Evolutionary conservation across 2,888 invertebrate genomes (phyloP), one percentile per base, ranked within the genome.

Genomic region (Lasioglossum pauxillum): DNA sequence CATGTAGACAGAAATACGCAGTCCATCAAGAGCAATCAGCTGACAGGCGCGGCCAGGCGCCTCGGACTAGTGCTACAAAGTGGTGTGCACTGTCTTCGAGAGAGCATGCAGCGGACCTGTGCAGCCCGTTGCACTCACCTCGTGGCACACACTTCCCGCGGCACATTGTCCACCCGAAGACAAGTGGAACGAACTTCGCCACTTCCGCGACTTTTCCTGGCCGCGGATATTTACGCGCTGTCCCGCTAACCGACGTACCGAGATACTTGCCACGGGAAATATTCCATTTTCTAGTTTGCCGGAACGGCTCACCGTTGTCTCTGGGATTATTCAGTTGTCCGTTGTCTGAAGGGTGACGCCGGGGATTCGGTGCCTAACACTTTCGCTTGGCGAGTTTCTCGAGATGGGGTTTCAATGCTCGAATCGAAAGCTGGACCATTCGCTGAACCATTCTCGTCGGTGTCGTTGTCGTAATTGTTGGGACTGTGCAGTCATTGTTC

Each of bases 121-220:
- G 60, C 60, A 31, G 60, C 60, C 27, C 60, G 60, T 60, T 27
- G 60, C 60, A 16, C 27, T 60, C 27, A 27, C 60, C 60, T 60
- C 60, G 27, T 27, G 60, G 60, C 27, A 60, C n/a, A 60, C 38
- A 16, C 75, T 75, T 75, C 27, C 49, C 75, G 75, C 44, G 38
- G 44, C 27, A 41, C 75, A 64, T 60, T 35, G 57, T 75, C 53
- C 53, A 78, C 78, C 75, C 71, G 74, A 27, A 75, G 83, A 89
- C 89, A 87, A 89, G 85, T 87, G 85, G 89, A 87, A 87, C 78
- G 82, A 83, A 82, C 89, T 81, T 78, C 80, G 46, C 38, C 38
- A 84, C 89, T 89, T 89, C 89, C 85, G 84, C 74, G 73, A 82
- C 74, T 75, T 87, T 82, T 77, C 72, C 75, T 44, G 35, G 44